Base-by-base conservation (phyloP, 2,113 vertebrate species). In the Cynoglossus semilaevis region DNA sequence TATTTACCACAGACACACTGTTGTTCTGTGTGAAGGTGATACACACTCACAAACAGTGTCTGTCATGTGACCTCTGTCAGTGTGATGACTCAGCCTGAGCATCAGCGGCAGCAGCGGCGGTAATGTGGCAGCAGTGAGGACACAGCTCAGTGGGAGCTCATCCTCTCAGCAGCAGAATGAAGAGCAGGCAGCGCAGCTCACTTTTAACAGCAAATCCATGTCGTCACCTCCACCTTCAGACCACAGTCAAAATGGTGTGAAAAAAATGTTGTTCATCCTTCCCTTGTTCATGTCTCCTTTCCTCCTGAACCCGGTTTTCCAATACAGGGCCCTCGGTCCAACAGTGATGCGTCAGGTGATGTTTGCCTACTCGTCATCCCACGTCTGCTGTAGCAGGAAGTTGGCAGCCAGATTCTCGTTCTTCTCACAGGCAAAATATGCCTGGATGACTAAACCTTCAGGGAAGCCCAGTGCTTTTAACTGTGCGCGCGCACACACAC, bases 401-500 rank as follows among this genome's bases (percentile, higher is more conserved):
- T 92, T 92, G 1, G 91, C 91, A 1, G 91, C 90, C 10, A 92
- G 84, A 44, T 91, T 91, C 67, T 92, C 90, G 3, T 92, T 92
- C 72, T 92, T 92, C 80, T 92, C 90, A 35, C 90, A 92, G 38
- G 90, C 90, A 5, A 92, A 92, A 72, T 92, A 92, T 12, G 90
- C 90, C 78, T 92, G 90, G 64, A 92, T 91, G 67, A 91, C 91
- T 37, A 92, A 87, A 58, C 90, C 91, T 62, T 92, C 91, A 3
- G 91, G 90, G 65, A 92, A 92, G 5, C 90, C 91, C 78, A 92
- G 66, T 0, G 91, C 91, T 88, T 91, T 92, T 85, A 92, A 90
- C 91, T 92, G 80, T 29, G 90, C 9, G 82, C 51, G 74, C 64
- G 54, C 15, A 60, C 35, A 67, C 15, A 69, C 15, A 48, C 10